phyloP scores from a whole-genome alignment of 2,888 invertebrate genomes.

The Azorinus chamasolen region DNA sequence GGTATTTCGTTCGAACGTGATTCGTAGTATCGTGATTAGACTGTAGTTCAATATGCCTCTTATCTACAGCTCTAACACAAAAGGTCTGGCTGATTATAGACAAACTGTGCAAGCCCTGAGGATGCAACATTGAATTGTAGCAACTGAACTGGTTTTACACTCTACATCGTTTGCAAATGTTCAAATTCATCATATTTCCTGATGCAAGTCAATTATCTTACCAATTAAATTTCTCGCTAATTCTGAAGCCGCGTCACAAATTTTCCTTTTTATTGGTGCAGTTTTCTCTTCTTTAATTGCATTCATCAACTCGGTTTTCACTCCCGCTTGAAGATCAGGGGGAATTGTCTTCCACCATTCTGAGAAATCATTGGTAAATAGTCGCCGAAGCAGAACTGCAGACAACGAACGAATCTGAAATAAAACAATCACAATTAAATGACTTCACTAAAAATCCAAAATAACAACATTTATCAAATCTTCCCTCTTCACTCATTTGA shows the following conservation, averaged over 20 bases:
- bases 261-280: slow-evolving; percentile 93
- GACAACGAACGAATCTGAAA: slow-evolving; percentile 93
- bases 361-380: slow-evolving; percentile 94
- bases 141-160: not conserved
- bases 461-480: too few relatives aligned
- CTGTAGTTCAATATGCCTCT: too few relatives aligned
- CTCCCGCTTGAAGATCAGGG: slow-evolving; percentile 93
- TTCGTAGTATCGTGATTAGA: too few relatives aligned
- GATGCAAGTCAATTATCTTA: slow-evolving; percentile 48
- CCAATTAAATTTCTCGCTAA: slow-evolving; percentile 92
- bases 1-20: too few relatives aligned
- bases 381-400: slow-evolving; percentile 96
- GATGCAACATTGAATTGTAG: too few relatives aligned
- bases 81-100: too few relatives aligned
- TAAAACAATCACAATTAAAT: slow-evolving; percentile 18
- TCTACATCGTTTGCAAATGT: too few relatives aligned
- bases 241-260: slow-evolving; percentile 98
- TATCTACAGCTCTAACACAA: too few relatives aligned
- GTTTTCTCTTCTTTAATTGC: slow-evolving; percentile 94
- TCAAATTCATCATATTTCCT: too few relatives aligned
- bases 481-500: too few relatives aligned
- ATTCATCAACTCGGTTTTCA: slow-evolving; percentile 94
- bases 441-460: too few relatives aligned
- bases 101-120: too few relatives aligned
- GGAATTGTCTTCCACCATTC: slow-evolving; percentile 96